phyloP scores from a whole-genome alignment of 2,113 vertebrate species.

The Pygoscelis antarcticus region DNA sequence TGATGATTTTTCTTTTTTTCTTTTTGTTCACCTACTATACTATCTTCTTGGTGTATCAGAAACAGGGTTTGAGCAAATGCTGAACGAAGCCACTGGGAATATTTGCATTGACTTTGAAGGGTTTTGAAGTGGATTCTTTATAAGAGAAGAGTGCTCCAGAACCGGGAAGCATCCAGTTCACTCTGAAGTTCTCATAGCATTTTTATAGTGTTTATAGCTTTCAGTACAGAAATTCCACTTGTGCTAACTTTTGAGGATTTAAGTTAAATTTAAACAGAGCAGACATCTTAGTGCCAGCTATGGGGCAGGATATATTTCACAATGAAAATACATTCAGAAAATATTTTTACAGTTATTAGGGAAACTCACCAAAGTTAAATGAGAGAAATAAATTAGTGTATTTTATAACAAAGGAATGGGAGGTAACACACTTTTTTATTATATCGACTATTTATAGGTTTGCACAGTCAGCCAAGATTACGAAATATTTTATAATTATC shows the following conservation, averaged over 20 bases:
- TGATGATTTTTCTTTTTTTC: not conserved
- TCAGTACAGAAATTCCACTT: not conserved
- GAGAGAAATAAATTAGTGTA: not conserved
- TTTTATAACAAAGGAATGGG: not conserved
- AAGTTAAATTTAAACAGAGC: not conserved
- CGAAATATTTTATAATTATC: not conserved
- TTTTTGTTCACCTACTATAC: not conserved
- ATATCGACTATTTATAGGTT: not conserved
- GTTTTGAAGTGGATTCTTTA: not conserved
- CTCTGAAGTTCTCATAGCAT: not conserved
- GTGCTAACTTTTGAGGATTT: not conserved
- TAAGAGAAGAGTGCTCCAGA: not conserved
- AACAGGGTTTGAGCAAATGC: not conserved
- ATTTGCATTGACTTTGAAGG: not conserved
- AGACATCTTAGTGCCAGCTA: not conserved
- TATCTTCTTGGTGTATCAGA: not conserved
- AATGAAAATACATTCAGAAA: not conserved
- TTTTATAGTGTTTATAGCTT: not conserved
- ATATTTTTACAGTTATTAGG: not conserved
- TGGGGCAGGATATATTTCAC: not conserved
- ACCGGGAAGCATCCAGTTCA: not conserved
- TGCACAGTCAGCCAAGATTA: not conserved
- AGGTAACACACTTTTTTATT: not conserved
- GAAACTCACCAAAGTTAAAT: not conserved
- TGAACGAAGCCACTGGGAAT: not conserved